phyloP scores from a whole-genome alignment of 2,113 vertebrate genomes.

The Bujurquina vittata region DNA sequence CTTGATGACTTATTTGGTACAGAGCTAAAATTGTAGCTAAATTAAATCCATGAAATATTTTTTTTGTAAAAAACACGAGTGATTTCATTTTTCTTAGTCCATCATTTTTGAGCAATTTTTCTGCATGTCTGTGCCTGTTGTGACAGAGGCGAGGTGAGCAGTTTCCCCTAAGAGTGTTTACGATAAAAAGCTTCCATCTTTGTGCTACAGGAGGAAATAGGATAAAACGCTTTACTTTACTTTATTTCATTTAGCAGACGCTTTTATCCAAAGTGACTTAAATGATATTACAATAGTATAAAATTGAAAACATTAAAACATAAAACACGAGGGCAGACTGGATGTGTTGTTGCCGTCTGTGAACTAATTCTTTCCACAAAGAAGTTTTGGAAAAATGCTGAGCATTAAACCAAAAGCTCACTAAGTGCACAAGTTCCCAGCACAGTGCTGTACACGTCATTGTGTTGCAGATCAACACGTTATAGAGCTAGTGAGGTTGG shows the following conservation, averaged over 20 bases:
- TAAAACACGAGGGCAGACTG: neutral
- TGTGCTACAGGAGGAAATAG: slow-evolving; percentile 6
- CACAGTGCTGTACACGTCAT: neutral
- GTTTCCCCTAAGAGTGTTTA: neutral
- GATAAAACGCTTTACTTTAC: too few species aligned
- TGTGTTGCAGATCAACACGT: slow-evolving; percentile 1
- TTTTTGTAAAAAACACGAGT: neutral
- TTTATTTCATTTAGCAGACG: too few species aligned
- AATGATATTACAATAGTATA: too few species aligned
- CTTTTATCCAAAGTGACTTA: too few species aligned
- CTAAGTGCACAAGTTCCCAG: slow-evolving; percentile 6
- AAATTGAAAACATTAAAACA: too few species aligned
- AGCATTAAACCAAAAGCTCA: slow-evolving; percentile 16
- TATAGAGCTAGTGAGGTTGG: neutral
- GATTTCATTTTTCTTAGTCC: neutral
- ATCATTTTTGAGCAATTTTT: neutral
- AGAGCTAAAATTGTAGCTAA: neutral
- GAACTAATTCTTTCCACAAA: slow-evolving; percentile 10
- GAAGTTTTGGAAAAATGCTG: slow-evolving; percentile 1
- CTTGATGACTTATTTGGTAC: neutral
- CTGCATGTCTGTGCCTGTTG: neutral
- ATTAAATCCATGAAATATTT: neutral
- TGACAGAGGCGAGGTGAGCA: neutral
- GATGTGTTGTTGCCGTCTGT: slow-evolving; percentile 18
- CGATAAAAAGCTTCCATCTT: neutral